Percentiles rank a stretch among this genome's conserved stretches.
phyloP scores from a whole-genome alignment of 2,888 invertebrate species.

The Erebia epiphron region DNA sequence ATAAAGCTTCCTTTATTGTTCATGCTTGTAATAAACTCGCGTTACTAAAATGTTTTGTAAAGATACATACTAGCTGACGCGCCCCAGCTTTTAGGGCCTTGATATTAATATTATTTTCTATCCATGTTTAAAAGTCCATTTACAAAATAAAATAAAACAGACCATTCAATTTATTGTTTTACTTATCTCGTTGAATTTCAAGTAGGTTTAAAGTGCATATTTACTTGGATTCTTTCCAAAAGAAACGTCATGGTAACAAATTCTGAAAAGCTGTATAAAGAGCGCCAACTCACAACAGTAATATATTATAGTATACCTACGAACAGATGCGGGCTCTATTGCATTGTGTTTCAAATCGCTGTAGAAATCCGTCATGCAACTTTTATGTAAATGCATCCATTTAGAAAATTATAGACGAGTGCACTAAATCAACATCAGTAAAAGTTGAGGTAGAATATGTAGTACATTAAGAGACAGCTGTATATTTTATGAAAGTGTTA shows the following conservation, averaged over 20 bases:
- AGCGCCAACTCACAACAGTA: conserved; percentile 28
- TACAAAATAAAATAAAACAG: not conserved
- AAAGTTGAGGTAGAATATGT: conserved; percentile 11
- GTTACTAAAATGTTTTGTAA: conserved; percentile 6
- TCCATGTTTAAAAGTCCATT: not conserved
- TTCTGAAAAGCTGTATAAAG: conserved; percentile 22
- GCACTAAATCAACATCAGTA: conserved; percentile 30
- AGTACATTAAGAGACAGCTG: not conserved
- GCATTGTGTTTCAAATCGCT: conserved; percentile 29
- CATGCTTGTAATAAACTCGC: not conserved
- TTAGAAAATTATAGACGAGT: conserved; percentile 27
- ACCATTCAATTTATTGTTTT: conserved; percentile 6
- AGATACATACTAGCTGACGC: not conserved
- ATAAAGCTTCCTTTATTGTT: conserved; percentile 15
- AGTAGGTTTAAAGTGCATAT: conserved; percentile 20
- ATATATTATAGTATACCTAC: conserved; percentile 1
- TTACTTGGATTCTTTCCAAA: conserved; percentile 34
- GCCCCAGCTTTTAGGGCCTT: not conserved
- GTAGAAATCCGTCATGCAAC: conserved; percentile 19
- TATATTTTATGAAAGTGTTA: not conserved
- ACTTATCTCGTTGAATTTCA: conserved; percentile 14
- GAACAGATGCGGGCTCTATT: conserved; percentile 17
- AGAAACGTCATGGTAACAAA: conserved; percentile 20
- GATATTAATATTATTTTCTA: not conserved
- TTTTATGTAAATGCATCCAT: conserved; percentile 27